Evolutionary conservation across 2,113 vertebrate species (phyloP).

Genomic region (Malurus alboscapulatus): DNA sequence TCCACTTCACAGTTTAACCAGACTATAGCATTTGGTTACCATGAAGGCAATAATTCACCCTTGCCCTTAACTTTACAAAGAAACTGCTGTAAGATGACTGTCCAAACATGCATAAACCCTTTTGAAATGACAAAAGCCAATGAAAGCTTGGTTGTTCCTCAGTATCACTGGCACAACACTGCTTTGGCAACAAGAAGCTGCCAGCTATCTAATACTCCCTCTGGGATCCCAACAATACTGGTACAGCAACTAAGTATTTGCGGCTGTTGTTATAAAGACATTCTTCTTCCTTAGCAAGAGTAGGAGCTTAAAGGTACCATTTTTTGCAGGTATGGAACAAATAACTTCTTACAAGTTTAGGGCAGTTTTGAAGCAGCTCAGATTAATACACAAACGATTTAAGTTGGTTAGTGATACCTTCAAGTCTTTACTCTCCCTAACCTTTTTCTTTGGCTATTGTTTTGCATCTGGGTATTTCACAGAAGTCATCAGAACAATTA

Average conservation of each 20-base stretch:
- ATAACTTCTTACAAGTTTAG: background rate
- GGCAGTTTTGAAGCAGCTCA: background rate
- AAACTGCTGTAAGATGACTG: background rate
- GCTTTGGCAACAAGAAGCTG: background rate
- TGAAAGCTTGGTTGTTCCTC: background rate
- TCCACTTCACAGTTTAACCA: background rate
- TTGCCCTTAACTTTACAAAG: background rate
- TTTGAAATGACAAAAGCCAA: background rate
- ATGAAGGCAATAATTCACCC: background rate
- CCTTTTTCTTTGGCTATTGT: background rate
- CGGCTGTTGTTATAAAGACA: background rate
- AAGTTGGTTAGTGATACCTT: background rate
- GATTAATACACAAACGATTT: background rate
- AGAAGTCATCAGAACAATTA: background rate
- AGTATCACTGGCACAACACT: background rate
- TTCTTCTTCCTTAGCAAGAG: background rate
- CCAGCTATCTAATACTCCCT: background rate
- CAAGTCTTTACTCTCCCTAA: background rate
- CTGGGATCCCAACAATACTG: background rate
- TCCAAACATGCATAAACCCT: background rate
- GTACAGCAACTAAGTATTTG: background rate
- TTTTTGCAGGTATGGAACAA: background rate
- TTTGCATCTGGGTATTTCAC: background rate
- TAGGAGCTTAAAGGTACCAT: background rate
- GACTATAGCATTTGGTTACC: background rate